A percentile compares a stretch with the other conserved stretches of the same genome.
phyloP scores from a whole-genome alignment of 2,888 invertebrate species.

The Temnothorax rugatulus region DNA sequence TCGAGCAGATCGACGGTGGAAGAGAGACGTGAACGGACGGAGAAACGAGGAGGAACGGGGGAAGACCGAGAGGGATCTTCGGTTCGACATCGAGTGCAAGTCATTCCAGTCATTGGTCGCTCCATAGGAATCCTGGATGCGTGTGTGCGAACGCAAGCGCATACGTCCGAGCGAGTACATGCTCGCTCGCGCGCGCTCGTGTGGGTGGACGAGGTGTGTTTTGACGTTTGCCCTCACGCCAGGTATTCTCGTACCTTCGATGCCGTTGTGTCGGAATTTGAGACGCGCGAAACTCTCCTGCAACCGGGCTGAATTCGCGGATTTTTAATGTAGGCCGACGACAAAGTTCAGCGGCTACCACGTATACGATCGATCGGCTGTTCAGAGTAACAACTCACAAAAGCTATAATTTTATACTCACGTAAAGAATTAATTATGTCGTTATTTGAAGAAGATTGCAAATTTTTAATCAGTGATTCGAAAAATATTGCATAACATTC shows the following conservation, averaged over 20 bases:
- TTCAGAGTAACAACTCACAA: neutral
- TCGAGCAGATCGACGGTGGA: slow-evolving; percentile 56
- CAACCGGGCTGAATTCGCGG: slow-evolving; percentile 71
- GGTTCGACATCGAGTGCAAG: slow-evolving; percentile 85
- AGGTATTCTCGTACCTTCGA: slow-evolving; percentile 77
- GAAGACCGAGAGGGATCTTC: slow-evolving; percentile 79
- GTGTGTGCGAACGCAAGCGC: slow-evolving; percentile 55
- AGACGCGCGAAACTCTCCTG: slow-evolving; percentile 74
- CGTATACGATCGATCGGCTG: neutral
- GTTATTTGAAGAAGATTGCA: neutral
- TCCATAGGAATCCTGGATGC: slow-evolving; percentile 82
- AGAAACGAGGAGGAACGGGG: slow-evolving; percentile 52
- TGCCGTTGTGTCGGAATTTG: slow-evolving; percentile 79
- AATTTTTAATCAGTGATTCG: neutral
- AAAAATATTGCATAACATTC: neutral
- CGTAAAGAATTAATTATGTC: neutral
- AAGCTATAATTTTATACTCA: neutral
- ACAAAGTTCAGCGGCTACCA: slow-evolving; percentile 11
- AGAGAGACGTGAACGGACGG: slow-evolving; percentile 51
- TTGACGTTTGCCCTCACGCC: slow-evolving; percentile 84
- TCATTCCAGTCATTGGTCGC: slow-evolving; percentile 85
- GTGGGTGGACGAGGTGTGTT: slow-evolving; percentile 83
- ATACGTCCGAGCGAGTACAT: slow-evolving; percentile 55
- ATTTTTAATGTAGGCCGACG: slow-evolving; percentile 62
- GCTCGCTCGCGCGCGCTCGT: slow-evolving; percentile 59